Evolutionary conservation across 2,113 vertebrate genomes (phyloP).

Genomic region (Cyphomyrus plagiostoma): DNA sequence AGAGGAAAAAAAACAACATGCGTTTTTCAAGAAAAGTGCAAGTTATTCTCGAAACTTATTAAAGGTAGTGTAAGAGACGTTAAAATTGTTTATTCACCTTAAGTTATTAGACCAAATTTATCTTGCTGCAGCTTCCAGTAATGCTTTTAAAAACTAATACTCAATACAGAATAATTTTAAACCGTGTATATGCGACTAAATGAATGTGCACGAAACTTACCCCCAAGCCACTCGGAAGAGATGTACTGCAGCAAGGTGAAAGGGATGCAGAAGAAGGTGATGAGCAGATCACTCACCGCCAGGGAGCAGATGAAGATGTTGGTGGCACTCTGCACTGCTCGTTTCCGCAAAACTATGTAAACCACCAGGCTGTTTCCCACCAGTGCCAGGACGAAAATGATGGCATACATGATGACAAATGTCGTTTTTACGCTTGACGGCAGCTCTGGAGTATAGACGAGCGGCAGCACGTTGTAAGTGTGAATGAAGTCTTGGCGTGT

Average conservation of each 20-base stretch:
- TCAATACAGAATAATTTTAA: background rate
- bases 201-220: conserved; percentile 46
- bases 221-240: conserved; percentile 69
- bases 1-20: background rate
- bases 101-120: background rate
- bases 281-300: conserved; percentile 73
- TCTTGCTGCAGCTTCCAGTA: background rate
- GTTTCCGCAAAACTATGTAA: conserved; percentile 60
- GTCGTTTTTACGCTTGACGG: conserved; percentile 57
- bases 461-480: conserved; percentile 65
- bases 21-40: background rate
- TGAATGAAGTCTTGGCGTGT: conserved; percentile 66
- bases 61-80: background rate
- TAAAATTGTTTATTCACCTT: background rate
- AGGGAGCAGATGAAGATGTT: conserved; percentile 70
- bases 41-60: background rate
- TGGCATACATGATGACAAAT: conserved; percentile 62
- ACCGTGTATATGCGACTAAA: background rate
- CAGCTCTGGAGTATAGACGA: conserved; percentile 67
- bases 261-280: conserved; percentile 74
- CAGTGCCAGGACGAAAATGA: conserved; percentile 67
- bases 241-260: conserved; percentile 74
- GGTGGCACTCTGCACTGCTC: conserved; percentile 59
- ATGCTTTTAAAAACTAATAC: background rate
- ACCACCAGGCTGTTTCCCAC: conserved; percentile 70